A percentile compares a stretch with the other conserved stretches of the same genome.
phyloP scores from a whole-genome alignment of 2,888 invertebrate genomes.

The Microctonus aethiopoides region DNA sequence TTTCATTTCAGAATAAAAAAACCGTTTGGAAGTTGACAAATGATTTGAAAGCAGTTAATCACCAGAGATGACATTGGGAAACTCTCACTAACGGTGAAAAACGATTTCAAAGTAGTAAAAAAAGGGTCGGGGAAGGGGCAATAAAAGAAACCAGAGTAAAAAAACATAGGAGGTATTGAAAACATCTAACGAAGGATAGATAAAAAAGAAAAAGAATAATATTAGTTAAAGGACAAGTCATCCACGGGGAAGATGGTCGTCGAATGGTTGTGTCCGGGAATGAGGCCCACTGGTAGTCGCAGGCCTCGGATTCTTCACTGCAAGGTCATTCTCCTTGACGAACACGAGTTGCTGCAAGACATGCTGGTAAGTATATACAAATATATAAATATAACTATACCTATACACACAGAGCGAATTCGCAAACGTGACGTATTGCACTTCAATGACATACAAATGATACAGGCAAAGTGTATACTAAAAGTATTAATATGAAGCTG shows the following conservation, averaged over 20 bases:
- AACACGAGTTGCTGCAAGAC: conserved; percentile 89
- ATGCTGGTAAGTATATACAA: conserved; percentile 76
- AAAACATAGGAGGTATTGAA: neutral
- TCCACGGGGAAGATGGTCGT: conserved; percentile 57
- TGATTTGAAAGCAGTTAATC: neutral
- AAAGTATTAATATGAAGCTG: no score
- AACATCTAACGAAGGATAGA: neutral
- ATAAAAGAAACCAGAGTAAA: neutral
- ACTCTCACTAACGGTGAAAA: neutral
- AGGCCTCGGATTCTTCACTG: conserved; percentile 77
- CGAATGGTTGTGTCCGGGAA: conserved; percentile 65
- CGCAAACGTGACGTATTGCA: neutral
- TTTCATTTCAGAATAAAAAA: neutral
- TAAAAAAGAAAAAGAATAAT: neutral
- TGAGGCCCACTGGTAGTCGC: conserved; percentile 68
- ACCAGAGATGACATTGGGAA: neutral
- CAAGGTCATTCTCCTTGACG: conserved; percentile 90
- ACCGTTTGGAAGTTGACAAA: neutral
- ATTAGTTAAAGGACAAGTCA: conserved; percentile 26
- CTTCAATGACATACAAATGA: neutral
- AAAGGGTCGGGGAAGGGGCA: neutral
- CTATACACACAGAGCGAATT: neutral
- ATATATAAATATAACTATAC: neutral
- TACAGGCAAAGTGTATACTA: neutral
- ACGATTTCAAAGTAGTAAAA: neutral